A percentile compares a stretch with the other conserved stretches of the same genome.
phyloP scores from a whole-genome alignment of 2,797 vertebrate genomes.

The Craterocephalus amniculus region DNA sequence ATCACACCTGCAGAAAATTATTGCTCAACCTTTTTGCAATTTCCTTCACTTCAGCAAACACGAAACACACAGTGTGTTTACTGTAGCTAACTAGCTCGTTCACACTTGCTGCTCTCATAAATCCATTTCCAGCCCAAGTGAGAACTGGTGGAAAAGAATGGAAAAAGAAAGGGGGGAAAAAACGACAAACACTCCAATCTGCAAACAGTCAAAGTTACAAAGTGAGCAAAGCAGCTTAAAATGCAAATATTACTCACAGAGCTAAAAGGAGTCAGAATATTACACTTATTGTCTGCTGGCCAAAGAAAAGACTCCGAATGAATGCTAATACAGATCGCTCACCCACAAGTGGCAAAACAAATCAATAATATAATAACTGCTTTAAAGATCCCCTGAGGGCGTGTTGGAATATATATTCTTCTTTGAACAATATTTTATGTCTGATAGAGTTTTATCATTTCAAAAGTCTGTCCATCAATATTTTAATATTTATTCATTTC shows the following conservation, averaged over 20 bases:
- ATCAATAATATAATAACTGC: constrained; percentile 23
- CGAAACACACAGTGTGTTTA: not conserved
- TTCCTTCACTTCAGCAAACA: not conserved
- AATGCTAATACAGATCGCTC: constrained; percentile 28
- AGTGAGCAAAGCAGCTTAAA: not conserved
- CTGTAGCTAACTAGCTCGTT: not conserved
- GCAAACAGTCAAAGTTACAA: not conserved
- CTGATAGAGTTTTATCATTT: not conserved
- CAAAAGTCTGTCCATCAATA: not conserved
- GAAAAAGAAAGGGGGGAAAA: too few relatives aligned
- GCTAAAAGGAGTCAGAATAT: not conserved
- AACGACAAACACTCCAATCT: not conserved
- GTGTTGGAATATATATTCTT: not conserved
- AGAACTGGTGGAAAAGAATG: not conserved
- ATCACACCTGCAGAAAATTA: not conserved
- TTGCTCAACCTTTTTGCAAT: not conserved
- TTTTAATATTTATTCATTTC: not conserved
- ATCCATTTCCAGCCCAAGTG: not conserved
- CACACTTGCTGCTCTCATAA: not conserved
- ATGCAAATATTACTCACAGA: constrained; percentile 7
- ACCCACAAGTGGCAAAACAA: constrained; percentile 20
- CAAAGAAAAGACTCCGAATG: constrained; percentile 2
- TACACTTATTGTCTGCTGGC: constrained; percentile 10
- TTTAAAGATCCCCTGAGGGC: not conserved
- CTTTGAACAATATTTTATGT: constrained; percentile 2